phyloP scores from a whole-genome alignment of 2,888 invertebrate species.

The Vesta saturnalis region DNA sequence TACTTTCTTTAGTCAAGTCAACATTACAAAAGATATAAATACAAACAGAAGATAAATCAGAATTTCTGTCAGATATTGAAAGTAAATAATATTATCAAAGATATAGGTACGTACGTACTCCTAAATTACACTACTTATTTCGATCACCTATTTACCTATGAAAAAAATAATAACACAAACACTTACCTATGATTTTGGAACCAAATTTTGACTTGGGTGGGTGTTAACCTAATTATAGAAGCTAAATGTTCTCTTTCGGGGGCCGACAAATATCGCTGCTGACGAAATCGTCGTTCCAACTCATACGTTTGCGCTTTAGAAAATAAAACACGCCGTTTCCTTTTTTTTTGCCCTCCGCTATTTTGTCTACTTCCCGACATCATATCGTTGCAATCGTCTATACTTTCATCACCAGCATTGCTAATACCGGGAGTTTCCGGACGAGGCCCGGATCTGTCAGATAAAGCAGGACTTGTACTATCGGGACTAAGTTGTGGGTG shows the following conservation, averaged over 20 bases:
- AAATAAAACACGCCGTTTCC: constrained; percentile 96
- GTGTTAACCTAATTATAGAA: constrained; percentile 92
- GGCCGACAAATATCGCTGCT: constrained; percentile 96
- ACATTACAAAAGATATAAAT: constrained; percentile 21
- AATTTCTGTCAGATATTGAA: neutral
- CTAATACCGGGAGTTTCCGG: constrained; percentile 44
- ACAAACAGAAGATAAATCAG: constrained; percentile 29
- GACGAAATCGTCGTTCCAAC: constrained; percentile 91
- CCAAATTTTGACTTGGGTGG: constrained; percentile 99
- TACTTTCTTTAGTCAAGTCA: constrained; percentile 21
- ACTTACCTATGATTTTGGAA: constrained; percentile 92
- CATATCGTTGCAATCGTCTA: constrained; percentile 30
- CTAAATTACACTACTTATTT: no score
- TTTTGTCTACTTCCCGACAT: constrained; percentile 55
- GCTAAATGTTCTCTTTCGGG: constrained; percentile 98
- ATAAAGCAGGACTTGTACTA: constrained; percentile 86
- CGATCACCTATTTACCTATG: no score
- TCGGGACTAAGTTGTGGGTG: constrained; percentile 82
- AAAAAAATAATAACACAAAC: neutral
- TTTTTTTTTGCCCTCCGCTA: constrained; percentile 76
- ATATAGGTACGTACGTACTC: neutral
- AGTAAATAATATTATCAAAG: constrained; percentile 4
- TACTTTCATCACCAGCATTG: constrained; percentile 27
- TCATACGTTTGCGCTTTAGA: constrained; percentile 98
- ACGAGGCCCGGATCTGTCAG: constrained; percentile 71